phyloP scores from a whole-genome alignment of 2,113 vertebrate genomes.

The Azemiops feae region DNA sequence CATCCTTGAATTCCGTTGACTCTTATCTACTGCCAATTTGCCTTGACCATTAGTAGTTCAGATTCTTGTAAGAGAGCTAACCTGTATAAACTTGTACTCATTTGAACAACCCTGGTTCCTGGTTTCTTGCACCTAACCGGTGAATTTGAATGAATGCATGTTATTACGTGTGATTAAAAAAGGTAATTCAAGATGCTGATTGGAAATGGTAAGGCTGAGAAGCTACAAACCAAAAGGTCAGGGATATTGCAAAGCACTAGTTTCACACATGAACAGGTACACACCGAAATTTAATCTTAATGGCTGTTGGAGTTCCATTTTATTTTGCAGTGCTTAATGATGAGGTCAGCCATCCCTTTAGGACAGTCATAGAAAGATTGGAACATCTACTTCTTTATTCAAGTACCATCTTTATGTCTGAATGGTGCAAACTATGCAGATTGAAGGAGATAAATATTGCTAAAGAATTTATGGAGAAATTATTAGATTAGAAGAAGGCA shows the following conservation, averaged over 20 bases:
- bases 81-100: neutral
- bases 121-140: neutral
- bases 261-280: neutral
- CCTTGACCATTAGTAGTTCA: neutral
- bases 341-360: neutral
- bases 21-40: neutral
- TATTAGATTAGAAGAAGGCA: neutral
- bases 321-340: neutral
- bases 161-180: neutral
- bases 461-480: neutral
- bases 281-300: neutral
- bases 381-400: neutral
- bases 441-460: neutral
- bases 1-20: neutral
- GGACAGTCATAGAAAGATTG: neutral
- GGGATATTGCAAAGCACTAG: neutral
- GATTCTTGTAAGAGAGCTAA: neutral
- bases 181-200: neutral
- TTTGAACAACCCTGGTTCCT: neutral
- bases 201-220: neutral
- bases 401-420: neutral
- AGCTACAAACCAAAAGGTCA: neutral
- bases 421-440: neutral
- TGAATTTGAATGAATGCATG: neutral
- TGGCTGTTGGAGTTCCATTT: neutral